phyloP scores from a whole-genome alignment of 2,888 invertebrate genomes.

The Pegoplata infirma region DNA sequence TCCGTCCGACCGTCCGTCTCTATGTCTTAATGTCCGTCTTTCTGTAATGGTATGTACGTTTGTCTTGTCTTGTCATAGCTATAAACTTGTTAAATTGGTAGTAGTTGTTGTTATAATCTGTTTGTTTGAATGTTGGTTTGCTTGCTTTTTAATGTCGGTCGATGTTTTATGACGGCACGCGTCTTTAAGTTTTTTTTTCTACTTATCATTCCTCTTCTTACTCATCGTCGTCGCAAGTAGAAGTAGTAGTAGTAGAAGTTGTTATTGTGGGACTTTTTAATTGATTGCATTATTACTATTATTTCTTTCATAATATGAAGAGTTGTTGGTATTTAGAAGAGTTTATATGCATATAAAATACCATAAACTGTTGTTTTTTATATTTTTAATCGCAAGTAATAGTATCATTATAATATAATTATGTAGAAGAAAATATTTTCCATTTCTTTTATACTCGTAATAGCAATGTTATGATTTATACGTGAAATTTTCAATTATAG shows the following conservation, averaged over 20 bases:
- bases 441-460: too few relatives aligned
- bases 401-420: constrained; percentile 7
- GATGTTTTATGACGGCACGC: constrained; percentile 62
- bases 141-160: constrained; percentile 1
- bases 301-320: constrained; percentile 11
- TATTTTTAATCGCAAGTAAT: constrained; percentile 8
- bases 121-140: constrained; percentile 25
- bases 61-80: constrained; percentile 46
- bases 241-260: neutral
- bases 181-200: constrained; percentile 32
- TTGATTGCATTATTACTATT: constrained; percentile 42
- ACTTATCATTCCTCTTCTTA: constrained; percentile 2
- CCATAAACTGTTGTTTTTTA: constrained; percentile 14
- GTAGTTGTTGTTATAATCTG: constrained; percentile 26
- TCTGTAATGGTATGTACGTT: constrained; percentile 20
- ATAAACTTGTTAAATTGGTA: constrained; percentile 58
- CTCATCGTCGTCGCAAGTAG: neutral
- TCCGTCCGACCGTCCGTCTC: neutral
- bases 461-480: too few relatives aligned
- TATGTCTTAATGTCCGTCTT: constrained; percentile 18
- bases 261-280: constrained; percentile 47
- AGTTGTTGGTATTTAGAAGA: constrained; percentile 21
- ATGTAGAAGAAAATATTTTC: too few relatives aligned
- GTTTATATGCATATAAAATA: constrained; percentile 17
- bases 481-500: too few relatives aligned